Percentiles rank a stretch among this genome's conserved stretches.
These are phyloP conservation scores for Hormaphis cornu DNA, from an alignment of 1,140 invertebrate genomes.

Conservation along the genomic window DNA sequence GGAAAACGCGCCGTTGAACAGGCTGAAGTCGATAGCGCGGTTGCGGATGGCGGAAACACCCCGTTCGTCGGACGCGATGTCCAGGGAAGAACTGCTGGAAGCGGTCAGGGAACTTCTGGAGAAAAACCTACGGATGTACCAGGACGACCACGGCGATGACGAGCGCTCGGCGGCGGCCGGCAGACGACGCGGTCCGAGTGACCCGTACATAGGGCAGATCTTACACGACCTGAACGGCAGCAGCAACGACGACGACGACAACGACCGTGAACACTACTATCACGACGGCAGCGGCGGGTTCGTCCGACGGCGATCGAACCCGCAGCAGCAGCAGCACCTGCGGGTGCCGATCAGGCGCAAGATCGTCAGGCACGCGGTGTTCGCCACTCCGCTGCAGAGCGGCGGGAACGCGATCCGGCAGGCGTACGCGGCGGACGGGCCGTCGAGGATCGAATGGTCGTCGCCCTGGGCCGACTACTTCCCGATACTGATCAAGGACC, in stretches of 20 bases:
- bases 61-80: neutral
- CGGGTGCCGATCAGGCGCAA: neutral
- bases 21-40: constrained; percentile 1
- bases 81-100: constrained; percentile 1
- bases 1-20: neutral
- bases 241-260: neutral
- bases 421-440: too few relatives aligned
- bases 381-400: neutral
- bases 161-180: neutral
- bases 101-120: neutral
- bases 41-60: neutral
- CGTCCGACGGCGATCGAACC: too few relatives aligned
- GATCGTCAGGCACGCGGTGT: neutral
- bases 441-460: neutral
- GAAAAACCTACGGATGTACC: neutral
- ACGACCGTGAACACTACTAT: too few relatives aligned
- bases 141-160: neutral
- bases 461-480: constrained; percentile 41
- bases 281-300: neutral
- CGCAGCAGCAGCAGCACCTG: neutral
- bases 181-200: neutral
- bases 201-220: constrained; percentile 19
- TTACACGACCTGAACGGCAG: neutral
- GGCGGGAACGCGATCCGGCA: neutral
- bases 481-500: constrained; percentile 49